Base-by-base conservation (phyloP, 2,888 invertebrate genomes). In the Halocaridina rubra region DNA sequence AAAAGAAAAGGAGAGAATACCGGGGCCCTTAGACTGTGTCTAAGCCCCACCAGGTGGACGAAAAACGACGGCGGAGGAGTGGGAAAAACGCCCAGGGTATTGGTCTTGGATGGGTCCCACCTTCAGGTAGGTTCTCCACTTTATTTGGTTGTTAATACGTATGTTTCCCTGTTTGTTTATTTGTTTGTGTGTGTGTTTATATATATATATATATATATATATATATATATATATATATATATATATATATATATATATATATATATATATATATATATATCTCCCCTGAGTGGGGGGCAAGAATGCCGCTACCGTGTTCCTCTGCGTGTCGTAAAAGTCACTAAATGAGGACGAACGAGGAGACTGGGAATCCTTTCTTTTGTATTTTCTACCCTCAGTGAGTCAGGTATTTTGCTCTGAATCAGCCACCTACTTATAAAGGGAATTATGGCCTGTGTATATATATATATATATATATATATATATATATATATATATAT, bases 161-260 rank as follows among this genome's bases (percentile, higher is more conserved):
- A 33, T 77, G 61, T 61, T n/a, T 33, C 7, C n/a, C n/a, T 77
- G 10, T 30, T 19, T 76, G 29, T 76, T 29, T 76, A 32, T 76
- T 19, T 76, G 29, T 76, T 57, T 76, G 29, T 76, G 59, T 76
- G 30, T 76, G 30, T 76, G 59, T 76, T 13, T 76, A 30, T 76
- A 30, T 59, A n/a, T 76, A n/a, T 57, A 27, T 76, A 24, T 59
- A 57, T 76, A 10, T 76, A 30, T 76, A 29, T 76, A n/a, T 76
- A 19, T 76, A 19, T 53, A 29, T 59, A 59, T 74, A 19, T 74
- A 59, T 59, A 7, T 57, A 59, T 74, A 74, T 74, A 46, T 46
- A 74, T 39, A 22, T 13, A 4, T n/a, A n/a, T n/a, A n/a, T n/a
- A n/a, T n/a, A n/a, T n/a, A n/a, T n/a, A n/a, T n/a, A n/a, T n/a